Percentiles rank a stretch among this genome's conserved stretches.
Conservation (phyloP, 2,113 vertebrate genomes). For the Pavo muticus region DNA sequence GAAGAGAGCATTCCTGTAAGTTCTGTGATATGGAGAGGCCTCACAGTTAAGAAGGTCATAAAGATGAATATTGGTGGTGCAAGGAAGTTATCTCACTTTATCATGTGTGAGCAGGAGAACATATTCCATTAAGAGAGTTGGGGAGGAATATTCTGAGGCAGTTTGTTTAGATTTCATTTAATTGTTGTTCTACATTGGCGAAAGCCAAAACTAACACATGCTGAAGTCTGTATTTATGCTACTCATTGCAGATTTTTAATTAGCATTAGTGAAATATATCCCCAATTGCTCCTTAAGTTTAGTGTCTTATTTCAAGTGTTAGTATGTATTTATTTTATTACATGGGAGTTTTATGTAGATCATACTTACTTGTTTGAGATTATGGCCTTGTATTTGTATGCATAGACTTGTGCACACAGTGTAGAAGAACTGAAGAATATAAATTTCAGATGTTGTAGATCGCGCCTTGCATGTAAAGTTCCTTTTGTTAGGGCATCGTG, state of each 20-base stretch:
- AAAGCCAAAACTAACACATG: not conserved
- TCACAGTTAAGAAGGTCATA: not conserved
- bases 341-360: not conserved
- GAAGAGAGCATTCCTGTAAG: not conserved
- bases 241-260: constrained; percentile 3
- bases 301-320: not conserved
- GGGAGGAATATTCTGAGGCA: not conserved
- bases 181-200: not conserved
- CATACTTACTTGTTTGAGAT: not conserved
- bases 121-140: not conserved
- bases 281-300: not conserved
- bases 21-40: not conserved
- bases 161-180: not conserved
- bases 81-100: not conserved
- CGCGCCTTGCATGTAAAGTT: not conserved
- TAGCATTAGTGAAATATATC: not conserved
- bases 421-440: not conserved
- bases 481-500: not conserved
- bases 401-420: not conserved
- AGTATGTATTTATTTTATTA: not conserved
- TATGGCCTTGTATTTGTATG: not conserved
- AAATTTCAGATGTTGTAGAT: not conserved
- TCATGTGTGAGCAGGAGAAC: not conserved
- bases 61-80: not conserved
- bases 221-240: not conserved